These are phyloP conservation scores for Minunthozetes semirufus DNA, from an alignment of 2,888 invertebrate species.

Conservation along the genomic window DNA sequence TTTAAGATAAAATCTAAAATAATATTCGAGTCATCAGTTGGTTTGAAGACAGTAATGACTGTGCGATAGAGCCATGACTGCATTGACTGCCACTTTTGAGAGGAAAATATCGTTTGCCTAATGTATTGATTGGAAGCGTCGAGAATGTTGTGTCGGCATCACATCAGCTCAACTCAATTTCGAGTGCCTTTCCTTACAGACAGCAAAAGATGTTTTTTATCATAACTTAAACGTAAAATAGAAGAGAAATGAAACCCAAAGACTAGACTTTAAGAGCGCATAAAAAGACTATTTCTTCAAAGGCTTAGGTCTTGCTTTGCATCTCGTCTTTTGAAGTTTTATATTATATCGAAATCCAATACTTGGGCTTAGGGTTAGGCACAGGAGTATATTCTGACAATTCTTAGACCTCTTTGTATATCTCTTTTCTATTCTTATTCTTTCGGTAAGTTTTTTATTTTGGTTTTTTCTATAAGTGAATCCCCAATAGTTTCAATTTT, in stretches of 20 bases:
- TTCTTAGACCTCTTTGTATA: not conserved
- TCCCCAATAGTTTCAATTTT: constrained; percentile 26
- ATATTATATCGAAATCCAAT: constrained; percentile 27
- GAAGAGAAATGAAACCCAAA: constrained; percentile 6
- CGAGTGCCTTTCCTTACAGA: not conserved
- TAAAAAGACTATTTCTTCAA: not conserved
- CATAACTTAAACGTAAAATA: not conserved
- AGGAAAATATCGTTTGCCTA: constrained; percentile 27
- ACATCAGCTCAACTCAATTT: constrained; percentile 4
- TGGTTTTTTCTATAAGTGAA: not conserved
- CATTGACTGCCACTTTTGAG: not conserved
- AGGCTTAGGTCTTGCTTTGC: constrained; percentile 16
- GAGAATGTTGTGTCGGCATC: not conserved
- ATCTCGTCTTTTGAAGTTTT: not conserved
- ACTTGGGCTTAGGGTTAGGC: not conserved
- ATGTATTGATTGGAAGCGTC: constrained; percentile 2
- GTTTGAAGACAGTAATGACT: not conserved
- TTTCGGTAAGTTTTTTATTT: not conserved
- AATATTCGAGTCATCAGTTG: not conserved
- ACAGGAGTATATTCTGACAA: not conserved
- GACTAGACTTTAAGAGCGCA: not conserved
- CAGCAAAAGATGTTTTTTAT: constrained; percentile 26
- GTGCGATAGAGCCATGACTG: not conserved
- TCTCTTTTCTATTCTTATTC: not conserved
- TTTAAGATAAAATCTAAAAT: not conserved